Evolutionary conservation across 1,140 invertebrate genomes (phyloP).

Genomic region (Rhopalosiphum padi): DNA sequence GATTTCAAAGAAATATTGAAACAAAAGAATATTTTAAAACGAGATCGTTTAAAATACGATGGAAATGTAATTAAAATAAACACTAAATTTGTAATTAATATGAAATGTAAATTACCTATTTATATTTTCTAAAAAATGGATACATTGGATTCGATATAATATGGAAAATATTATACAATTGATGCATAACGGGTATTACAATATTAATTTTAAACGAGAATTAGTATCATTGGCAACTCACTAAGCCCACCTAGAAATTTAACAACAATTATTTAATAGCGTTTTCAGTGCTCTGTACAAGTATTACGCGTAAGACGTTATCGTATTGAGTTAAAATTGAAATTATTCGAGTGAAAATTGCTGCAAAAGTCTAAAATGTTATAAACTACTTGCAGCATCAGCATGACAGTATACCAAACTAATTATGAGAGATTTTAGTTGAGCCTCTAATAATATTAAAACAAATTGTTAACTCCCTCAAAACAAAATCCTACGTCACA

Average conservation of each 20-base stretch:
- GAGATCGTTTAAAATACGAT: background rate
- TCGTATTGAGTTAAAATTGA: too few species aligned
- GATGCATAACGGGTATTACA: background rate
- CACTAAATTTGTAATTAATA: background rate
- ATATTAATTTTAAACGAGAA: background rate
- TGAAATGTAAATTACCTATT: background rate
- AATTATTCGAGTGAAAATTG: too few species aligned
- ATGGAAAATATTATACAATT: background rate
- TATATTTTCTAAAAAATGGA: background rate
- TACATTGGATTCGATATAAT: background rate
- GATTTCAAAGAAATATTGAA: background rate
- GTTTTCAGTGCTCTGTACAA: too few species aligned
- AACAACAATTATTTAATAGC: background rate
- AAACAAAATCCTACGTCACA: background rate
- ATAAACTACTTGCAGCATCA: background rate
- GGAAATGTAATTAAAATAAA: background rate
- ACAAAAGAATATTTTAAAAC: background rate
- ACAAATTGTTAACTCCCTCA: too few species aligned
- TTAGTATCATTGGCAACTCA: background rate
- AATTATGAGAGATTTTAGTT: background rate
- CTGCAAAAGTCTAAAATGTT: too few species aligned
- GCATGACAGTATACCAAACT: background rate
- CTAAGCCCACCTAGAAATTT: background rate
- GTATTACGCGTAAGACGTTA: too few species aligned
- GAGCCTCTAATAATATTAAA: too few species aligned